phyloP scores from a whole-genome alignment of 2,888 invertebrate species.

The Eremobia ochroleuca region DNA sequence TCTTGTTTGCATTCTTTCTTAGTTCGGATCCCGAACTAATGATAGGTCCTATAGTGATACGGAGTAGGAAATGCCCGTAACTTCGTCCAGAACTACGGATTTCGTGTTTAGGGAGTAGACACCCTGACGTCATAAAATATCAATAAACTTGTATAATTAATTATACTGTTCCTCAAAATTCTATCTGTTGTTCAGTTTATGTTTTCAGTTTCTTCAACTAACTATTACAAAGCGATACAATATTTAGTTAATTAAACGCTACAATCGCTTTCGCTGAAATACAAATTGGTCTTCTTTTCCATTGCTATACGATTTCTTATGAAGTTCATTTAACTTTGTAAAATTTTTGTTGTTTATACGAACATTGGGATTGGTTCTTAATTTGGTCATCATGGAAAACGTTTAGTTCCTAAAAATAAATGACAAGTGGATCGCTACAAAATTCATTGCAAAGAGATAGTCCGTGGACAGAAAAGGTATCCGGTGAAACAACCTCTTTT shows the following conservation, averaged over 20 bases:
- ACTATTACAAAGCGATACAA: conserved; percentile 29
- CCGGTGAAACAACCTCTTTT: no score
- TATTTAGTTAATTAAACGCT: conserved; percentile 51
- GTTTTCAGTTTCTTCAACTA: conserved; percentile 19
- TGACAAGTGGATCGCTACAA: no score
- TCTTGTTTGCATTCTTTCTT: no score
- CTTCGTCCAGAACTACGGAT: no score
- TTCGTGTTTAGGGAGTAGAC: no score
- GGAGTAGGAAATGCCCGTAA: no score
- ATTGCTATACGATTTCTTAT: conserved; percentile 30
- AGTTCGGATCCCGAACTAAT: no score
- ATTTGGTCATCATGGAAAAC: no score
- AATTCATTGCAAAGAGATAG: no score
- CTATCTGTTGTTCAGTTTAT: background rate
- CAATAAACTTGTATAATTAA: conserved; percentile 17
- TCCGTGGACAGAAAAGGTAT: no score
- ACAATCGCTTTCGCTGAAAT: conserved; percentile 6
- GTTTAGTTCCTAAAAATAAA: no score
- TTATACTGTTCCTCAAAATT: conserved; percentile 11
- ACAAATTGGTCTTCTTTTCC: conserved; percentile 18
- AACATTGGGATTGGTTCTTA: background rate
- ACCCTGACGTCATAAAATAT: conserved; percentile 4
- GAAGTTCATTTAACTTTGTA: conserved; percentile 22
- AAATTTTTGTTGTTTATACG: conserved; percentile 14
- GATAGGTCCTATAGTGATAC: no score